Evolutionary conservation across 2,888 invertebrate species (phyloP).

Genomic region (Drosophila borborema): DNA sequence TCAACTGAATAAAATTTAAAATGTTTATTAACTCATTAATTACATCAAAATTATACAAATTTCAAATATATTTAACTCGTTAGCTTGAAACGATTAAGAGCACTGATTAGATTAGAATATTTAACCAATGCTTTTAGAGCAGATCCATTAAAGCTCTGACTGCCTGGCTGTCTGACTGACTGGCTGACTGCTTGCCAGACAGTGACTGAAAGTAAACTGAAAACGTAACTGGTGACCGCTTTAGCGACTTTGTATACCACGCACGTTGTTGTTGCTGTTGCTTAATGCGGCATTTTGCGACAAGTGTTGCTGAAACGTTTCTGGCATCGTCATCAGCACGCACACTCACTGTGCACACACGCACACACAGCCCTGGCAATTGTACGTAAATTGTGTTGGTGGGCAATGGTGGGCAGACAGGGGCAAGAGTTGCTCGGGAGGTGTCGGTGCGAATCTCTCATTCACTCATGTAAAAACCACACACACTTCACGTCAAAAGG

Average conservation of each 20-base stretch:
- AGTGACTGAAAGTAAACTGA: constrained; percentile 17
- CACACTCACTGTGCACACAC: constrained; percentile 43
- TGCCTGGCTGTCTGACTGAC: neutral
- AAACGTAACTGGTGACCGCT: constrained; percentile 33
- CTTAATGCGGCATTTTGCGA: constrained; percentile 77
- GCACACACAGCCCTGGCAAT: constrained; percentile 46
- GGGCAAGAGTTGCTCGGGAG: neutral
- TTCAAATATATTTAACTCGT: neutral
- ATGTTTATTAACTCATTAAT: neutral
- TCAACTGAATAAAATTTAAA: neutral
- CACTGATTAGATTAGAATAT: constrained; percentile 16
- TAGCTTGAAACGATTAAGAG: neutral
- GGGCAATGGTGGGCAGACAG: constrained; percentile 30
- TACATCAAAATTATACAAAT: too few relatives aligned
- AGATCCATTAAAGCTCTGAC: constrained; percentile 27
- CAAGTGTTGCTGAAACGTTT: constrained; percentile 76
- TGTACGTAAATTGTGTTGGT: constrained; percentile 71
- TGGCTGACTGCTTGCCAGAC: constrained; percentile 21
- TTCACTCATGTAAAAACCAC: constrained; percentile 71
- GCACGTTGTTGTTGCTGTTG: constrained; percentile 68
- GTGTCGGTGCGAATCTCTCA: constrained; percentile 56
- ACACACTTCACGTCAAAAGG: constrained; percentile 67
- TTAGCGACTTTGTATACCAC: constrained; percentile 71
- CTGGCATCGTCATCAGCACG: constrained; percentile 68
- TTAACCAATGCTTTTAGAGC: constrained; percentile 5